Conservation (phyloP, 2,888 invertebrate species). For the Sinohyriopsis cumingii region DNA sequence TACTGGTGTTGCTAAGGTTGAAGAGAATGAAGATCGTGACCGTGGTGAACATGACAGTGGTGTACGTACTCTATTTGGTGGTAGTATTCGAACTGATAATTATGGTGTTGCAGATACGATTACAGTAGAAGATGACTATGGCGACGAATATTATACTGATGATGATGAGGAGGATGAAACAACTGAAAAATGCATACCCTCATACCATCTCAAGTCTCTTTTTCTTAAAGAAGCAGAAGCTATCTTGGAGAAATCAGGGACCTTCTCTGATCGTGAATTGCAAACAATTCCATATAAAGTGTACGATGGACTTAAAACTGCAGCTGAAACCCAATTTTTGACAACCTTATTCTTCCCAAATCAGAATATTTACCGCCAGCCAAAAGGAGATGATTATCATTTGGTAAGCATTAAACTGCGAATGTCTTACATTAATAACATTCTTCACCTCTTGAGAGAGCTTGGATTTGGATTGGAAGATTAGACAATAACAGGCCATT, state of each 20-base stretch:
- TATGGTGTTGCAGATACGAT: background rate
- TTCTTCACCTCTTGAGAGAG: no score
- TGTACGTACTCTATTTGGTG: no score
- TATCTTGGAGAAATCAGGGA: background rate
- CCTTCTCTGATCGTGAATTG: conserved; percentile 2
- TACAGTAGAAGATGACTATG: background rate
- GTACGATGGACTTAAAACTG: conserved; percentile 11
- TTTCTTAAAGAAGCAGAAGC: conserved; percentile 20
- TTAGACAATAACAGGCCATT: no score
- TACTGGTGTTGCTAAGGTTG: background rate
- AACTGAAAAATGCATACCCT: conserved; percentile 20
- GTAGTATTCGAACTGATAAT: no score
- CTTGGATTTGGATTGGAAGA: no score
- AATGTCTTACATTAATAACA: no score
- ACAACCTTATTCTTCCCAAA: conserved; percentile 11
- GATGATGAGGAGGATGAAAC: no score
- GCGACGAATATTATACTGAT: no score
- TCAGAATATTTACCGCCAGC: conserved; percentile 6
- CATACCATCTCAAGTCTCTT: conserved; percentile 20
- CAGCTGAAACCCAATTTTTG: no score
- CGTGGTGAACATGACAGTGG: background rate
- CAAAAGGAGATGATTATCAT: no score
- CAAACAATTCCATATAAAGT: conserved; percentile 12
- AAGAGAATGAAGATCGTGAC: background rate
- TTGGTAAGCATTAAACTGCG: no score